Conservation (phyloP, 2,888 invertebrate genomes). For the Agrenia bidenticulata region DNA sequence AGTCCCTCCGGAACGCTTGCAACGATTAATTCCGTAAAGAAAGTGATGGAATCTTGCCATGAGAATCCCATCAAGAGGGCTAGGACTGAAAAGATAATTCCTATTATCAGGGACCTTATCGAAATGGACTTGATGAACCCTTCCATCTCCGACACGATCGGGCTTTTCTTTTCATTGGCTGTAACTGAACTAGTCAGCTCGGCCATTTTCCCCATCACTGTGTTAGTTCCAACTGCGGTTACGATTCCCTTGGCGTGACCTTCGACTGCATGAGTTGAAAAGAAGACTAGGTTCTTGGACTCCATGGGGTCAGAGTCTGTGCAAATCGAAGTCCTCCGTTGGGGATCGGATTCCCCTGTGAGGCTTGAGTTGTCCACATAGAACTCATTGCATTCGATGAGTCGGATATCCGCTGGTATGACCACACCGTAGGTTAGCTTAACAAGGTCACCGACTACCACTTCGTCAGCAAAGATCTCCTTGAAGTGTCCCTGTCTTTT, state of each 20-base stretch:
- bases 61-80: slow-evolving; percentile 16
- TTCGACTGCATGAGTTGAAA: slow-evolving; percentile 21
- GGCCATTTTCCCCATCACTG: slow-evolving; percentile 33
- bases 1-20: slow-evolving; percentile 50
- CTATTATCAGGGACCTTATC: slow-evolving; percentile 26
- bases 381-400: slow-evolving; percentile 36
- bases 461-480: slow-evolving; percentile 25
- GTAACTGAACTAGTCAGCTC: slow-evolving; percentile 8
- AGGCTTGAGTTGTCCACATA: slow-evolving; percentile 34
- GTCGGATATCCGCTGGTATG: slow-evolving; percentile 35
- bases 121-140: slow-evolving; percentile 26
- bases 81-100: slow-evolving; percentile 24
- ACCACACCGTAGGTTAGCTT: slow-evolving; percentile 38
- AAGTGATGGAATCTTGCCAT: slow-evolving; percentile 30
- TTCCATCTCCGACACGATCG: slow-evolving; percentile 32
- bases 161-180: slow-evolving; percentile 22
- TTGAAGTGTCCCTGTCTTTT: slow-evolving; percentile 34
- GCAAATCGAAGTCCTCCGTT: slow-evolving; percentile 15
- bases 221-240: slow-evolving; percentile 27
- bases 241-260: slow-evolving; percentile 35
- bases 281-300: slow-evolving; percentile 20
- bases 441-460: slow-evolving; percentile 39
- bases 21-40: slow-evolving; percentile 42
- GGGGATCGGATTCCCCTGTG: slow-evolving; percentile 25
- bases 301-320: slow-evolving; percentile 29